Base-by-base conservation (phyloP, 2,113 vertebrate genomes). In the Thomomys bottae region DNA sequence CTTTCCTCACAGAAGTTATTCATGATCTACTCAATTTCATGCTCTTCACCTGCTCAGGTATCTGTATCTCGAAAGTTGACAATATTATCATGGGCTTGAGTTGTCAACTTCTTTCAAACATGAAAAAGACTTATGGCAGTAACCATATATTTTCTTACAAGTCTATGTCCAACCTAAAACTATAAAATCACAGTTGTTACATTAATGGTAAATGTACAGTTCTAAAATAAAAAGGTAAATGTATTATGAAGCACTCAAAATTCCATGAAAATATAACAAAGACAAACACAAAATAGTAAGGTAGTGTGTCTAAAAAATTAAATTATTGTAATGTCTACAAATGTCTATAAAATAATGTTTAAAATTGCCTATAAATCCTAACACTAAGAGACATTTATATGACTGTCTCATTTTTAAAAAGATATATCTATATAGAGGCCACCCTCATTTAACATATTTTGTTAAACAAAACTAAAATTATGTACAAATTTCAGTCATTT, bases 191-290 rank as follows among this genome's bases (percentile, higher is more conserved):
- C 3, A 64, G 26, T 38, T 89, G 45, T 40, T 88, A 68, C 57
- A 85, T 32, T n/a, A 32, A 30, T 73, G 20, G 30, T 81, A 36
- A 73, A 79, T 54, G 49, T 91, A 91, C 26, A 71, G 28, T 77
- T 86, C 36, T 36, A 86, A 80, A 88, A 82, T 38, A 66, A 28
- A 5, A 67, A n/a, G n/a, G n/a, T n/a, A n/a, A 40, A 72, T 67
- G 23, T 87, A 92, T 59, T 72, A 78, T 57, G 67, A 91, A 76
- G 15, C 14, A 87, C 67, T 73, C 66, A 89, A 86, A 93, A 49
- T 34, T 17, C 20, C 66, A 61, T 3, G 26, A 84, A 66, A 79
- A 72, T 59, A 76, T 59, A 36, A 85, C 21, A 59, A 32, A 64
- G 40, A 86, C 0, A 71, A 30, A 34, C 68, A 57, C 54, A 12